Percentiles rank a stretch among this genome's conserved stretches.
phyloP scores from a whole-genome alignment of 2,113 vertebrate genomes.

The Sturnira hondurensis region DNA sequence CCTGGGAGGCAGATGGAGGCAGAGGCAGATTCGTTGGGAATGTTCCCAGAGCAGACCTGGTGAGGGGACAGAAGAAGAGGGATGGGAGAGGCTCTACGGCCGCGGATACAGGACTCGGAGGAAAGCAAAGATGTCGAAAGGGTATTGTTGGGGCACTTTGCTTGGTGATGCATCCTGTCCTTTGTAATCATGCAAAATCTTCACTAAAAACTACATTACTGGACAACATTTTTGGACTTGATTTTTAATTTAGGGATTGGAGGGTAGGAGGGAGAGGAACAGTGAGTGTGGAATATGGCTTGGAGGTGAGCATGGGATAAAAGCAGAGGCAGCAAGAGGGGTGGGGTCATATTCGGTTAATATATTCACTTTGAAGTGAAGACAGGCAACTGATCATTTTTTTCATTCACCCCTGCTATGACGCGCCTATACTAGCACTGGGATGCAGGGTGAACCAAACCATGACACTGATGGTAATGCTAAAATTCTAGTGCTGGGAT shows the following conservation, averaged over 20 bases:
- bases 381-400: not conserved
- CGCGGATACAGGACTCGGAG: not conserved
- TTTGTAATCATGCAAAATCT: not conserved
- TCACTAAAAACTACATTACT: not conserved
- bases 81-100: not conserved
- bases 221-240: not conserved
- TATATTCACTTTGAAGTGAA: not conserved
- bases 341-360: not conserved
- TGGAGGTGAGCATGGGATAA: not conserved
- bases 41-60: not conserved
- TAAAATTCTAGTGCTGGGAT: not conserved
- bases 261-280: too few species aligned
- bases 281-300: not conserved
- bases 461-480: too few species aligned
- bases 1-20: not conserved
- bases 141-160: not conserved
- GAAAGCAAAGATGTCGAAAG: not conserved
- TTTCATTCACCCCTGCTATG: not conserved
- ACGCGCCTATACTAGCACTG: not conserved
- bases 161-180: not conserved
- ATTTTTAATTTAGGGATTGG: not conserved
- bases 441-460: not conserved
- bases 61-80: not conserved
- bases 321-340: not conserved
- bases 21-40: not conserved